These are phyloP conservation scores for Butorides virescens DNA, from an alignment of 2,113 vertebrate genomes.

Conservation along the genomic window DNA sequence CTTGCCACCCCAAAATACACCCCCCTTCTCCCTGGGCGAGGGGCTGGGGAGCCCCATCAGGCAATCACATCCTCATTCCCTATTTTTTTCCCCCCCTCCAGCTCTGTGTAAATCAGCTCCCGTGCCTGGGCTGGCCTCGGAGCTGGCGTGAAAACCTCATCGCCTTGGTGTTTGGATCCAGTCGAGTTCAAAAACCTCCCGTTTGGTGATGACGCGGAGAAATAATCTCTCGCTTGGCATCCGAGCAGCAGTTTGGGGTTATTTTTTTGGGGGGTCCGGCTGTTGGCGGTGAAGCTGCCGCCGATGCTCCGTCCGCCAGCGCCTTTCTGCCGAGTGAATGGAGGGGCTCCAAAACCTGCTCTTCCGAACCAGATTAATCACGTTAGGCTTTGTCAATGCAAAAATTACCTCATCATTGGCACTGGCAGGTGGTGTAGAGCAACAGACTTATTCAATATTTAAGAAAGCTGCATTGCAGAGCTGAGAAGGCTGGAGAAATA, in stretches of 20 bases:
- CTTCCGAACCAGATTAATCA: constrained; percentile 25
- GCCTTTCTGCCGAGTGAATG: neutral
- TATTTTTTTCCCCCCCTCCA: neutral
- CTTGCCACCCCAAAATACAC: neutral
- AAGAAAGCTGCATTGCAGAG: constrained; percentile 77
- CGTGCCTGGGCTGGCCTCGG: accelerated
- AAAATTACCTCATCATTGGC: constrained; percentile 42
- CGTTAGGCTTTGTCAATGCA: constrained; percentile 48
- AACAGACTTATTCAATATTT: constrained; percentile 68
- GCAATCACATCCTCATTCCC: accelerated
- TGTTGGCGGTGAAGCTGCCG: neutral
- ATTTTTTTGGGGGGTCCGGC: neutral
- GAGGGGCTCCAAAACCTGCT: neutral
- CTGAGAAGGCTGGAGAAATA: constrained; percentile 36
- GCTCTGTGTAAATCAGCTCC: accelerated
- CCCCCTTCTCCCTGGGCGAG: neutral
- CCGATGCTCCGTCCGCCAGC: accelerated
- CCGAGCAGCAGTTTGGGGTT: neutral
- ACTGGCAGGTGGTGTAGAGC: constrained; percentile 42
- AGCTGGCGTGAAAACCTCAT: neutral
- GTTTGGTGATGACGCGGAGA: neutral
- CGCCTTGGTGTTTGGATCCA: neutral
- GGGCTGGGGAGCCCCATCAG: neutral
- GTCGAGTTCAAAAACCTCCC: neutral
- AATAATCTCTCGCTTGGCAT: neutral